Base-by-base conservation (phyloP, 2,113 vertebrate species). In the Holacanthus passer region DNA sequence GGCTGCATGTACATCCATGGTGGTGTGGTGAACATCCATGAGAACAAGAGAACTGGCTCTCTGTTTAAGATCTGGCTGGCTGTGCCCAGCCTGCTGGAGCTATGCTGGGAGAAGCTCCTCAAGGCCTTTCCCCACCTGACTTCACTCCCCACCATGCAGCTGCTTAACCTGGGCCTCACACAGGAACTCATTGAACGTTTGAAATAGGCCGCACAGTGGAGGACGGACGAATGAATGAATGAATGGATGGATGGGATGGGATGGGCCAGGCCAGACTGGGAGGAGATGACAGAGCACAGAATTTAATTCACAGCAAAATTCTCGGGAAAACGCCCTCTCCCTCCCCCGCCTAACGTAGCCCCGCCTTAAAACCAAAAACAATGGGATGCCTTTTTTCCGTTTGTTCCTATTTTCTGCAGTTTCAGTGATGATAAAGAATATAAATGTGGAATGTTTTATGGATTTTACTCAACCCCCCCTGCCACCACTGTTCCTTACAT, bases 1-100 rank as follows among this genome's bases (percentile, higher is more conserved):
- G 98, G 98, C 89, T 99, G 98, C 87, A 99, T 99, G 98, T 99
- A 99, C 43, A 96, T 99, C 68, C 98, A 99, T 0, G 98, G 98
- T 43, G 98, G 98, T 1, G 98, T 99, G 77, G 97, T 99, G 78
- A 97, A 98, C 95, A 99, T 99, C 95, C 97, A 97, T 0, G 96
- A 99, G 86, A 98, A 99, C 95, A 97, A 97, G 94, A 93, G 98
- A 94, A 99, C 98, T 94, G 97, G 97, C 80, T 99, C 98, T 13
- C 91, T 99, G 64, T 99, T 99, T 93, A 99, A 97, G 95, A 98
- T 99, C 91, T 99, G 98, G 98, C 95, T 99, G 87, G 96, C 96
- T 62, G 97, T 97, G 0, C 98, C 98, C 88, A 99, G 97, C 87
- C 94, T 99, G 85, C 95, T 99, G 95, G 98, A 99, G 96, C 96